Evolutionary conservation across 53 echinoderm and acorn worm genomes (phyloP).

Genomic region (Mesocentrotus franciscanus): DNA sequence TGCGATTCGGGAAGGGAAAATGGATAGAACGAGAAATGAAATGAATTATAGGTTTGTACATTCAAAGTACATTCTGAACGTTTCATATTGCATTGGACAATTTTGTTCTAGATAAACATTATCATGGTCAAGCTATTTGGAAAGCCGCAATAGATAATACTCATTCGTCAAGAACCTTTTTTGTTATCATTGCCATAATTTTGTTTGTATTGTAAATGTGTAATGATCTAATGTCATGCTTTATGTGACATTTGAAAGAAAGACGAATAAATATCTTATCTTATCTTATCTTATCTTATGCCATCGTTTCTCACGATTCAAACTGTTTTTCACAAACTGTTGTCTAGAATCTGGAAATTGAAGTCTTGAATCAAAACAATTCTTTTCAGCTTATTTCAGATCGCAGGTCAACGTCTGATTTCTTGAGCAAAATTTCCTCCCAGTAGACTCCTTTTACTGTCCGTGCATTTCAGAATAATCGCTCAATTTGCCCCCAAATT

Average conservation of each 20-base stretch:
- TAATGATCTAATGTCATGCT: no score
- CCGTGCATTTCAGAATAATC: slow-evolving; percentile 15
- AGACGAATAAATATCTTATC: no score
- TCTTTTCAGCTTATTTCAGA: neutral
- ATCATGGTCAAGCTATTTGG: neutral
- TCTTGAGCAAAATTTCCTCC: neutral
- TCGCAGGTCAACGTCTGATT: neutral
- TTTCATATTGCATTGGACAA: neutral
- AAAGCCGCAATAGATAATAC: neutral
- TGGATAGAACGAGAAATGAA: no score
- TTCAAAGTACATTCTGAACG: neutral
- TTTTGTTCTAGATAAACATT: neutral
- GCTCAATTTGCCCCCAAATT: slow-evolving; percentile 39
- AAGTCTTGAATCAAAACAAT: neutral
- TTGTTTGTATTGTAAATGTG: no score
- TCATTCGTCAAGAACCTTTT: neutral
- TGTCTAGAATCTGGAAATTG: neutral
- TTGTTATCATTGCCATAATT: no score
- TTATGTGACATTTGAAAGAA: no score
- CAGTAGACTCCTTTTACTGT: neutral
- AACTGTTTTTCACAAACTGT: neutral
- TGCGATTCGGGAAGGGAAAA: no score
- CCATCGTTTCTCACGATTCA: neutral
- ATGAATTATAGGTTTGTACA: neutral
- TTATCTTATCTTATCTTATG: no score